These are phyloP conservation scores for Ophion obscuratus DNA, from an alignment of 2,888 invertebrate species.

Conservation along the genomic window DNA sequence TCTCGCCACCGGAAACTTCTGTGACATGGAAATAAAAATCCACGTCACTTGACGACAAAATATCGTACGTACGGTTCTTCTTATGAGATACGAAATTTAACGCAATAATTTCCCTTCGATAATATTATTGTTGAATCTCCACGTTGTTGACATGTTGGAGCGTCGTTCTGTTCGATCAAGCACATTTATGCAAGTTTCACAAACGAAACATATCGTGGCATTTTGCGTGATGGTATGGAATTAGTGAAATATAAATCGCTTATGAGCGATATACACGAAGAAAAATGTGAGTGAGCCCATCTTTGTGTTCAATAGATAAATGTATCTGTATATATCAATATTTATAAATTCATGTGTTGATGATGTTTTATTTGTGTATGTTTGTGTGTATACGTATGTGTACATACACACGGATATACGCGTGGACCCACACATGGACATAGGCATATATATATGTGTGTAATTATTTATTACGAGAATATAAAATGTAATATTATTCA, in stretches of 20 bases:
- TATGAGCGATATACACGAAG: constrained; percentile 25
- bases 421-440: neutral
- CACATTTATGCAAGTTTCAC: neutral
- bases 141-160: neutral
- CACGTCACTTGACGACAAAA: neutral
- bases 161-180: neutral
- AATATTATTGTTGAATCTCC: neutral
- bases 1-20: neutral
- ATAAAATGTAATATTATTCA: constrained; percentile 82
- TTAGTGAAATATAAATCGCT: neutral
- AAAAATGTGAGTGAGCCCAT: constrained; percentile 22
- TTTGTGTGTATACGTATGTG: neutral
- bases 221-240: neutral
- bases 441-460: constrained; percentile 50
- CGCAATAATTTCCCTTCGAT: neutral
- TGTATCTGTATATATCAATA: constrained; percentile 47
- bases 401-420: constrained; percentile 35
- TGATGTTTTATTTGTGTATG: neutral
- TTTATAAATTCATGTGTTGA: constrained; percentile 60
- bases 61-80: neutral
- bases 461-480: constrained; percentile 73
- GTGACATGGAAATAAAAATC: neutral
- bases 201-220: neutral
- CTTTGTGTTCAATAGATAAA: constrained; percentile 41
- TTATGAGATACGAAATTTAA: neutral